A percentile compares a stretch with the other conserved stretches of the same genome.
Conservation (phyloP, 2,113 vertebrate species). For the Dipodomys stephensi region DNA sequence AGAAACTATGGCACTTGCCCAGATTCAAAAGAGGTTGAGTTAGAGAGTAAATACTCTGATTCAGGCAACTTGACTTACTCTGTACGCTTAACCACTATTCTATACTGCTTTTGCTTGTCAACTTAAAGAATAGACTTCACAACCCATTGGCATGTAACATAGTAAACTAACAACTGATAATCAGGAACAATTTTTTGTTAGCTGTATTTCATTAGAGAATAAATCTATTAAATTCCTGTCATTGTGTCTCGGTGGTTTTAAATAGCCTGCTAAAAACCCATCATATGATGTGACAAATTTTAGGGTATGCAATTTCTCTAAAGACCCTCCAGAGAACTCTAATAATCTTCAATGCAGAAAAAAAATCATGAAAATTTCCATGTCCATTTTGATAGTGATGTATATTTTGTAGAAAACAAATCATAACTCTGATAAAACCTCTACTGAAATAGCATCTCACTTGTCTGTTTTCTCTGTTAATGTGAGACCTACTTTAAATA, state of each 20-base stretch:
- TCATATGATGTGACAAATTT: background rate
- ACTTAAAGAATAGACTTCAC: background rate
- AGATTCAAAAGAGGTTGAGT: background rate
- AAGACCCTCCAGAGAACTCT: constrained; percentile 21
- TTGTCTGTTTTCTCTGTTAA: background rate
- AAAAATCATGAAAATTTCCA: background rate
- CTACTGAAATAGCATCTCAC: background rate
- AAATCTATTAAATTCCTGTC: constrained; percentile 29
- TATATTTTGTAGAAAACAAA: background rate
- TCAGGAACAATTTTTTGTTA: background rate
- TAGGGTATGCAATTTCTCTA: background rate
- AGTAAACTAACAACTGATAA: background rate
- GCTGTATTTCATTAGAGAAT: constrained; percentile 20
- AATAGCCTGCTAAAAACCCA: constrained; percentile 22
- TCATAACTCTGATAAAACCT: background rate
- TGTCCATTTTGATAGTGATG: background rate
- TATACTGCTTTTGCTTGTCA: background rate
- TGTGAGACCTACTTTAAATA: background rate
- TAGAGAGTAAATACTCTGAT: background rate
- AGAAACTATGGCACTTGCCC: background rate
- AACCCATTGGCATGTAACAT: background rate
- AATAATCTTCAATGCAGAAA: background rate
- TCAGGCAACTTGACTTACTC: background rate
- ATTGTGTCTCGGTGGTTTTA: constrained; percentile 20
- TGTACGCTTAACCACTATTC: background rate